Evolutionary conservation across 2,797 vertebrate species (phyloP).

Genomic region (Schizopygopsis pylzovi): DNA sequence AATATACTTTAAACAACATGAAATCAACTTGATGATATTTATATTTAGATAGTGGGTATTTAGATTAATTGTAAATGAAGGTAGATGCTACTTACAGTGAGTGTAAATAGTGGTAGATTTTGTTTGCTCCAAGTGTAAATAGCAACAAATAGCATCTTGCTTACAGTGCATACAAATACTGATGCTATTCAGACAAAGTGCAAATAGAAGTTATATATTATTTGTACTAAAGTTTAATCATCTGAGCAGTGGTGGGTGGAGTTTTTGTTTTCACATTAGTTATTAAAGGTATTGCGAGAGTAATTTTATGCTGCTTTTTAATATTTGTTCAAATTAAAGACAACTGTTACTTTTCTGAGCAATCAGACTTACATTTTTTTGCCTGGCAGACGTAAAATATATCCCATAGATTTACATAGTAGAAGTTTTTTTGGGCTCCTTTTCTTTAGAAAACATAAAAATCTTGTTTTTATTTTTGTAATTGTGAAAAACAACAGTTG

Average conservation of each 20-base stretch:
- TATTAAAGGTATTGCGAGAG: no score
- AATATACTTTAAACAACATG: background rate
- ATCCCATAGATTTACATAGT: background rate
- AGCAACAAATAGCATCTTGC: slow-evolving; percentile 33
- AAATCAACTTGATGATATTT: slow-evolving; percentile 10
- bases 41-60: background rate
- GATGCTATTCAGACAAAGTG: background rate
- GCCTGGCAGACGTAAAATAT: background rate
- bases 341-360: background rate
- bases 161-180: slow-evolving; percentile 17
- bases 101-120: slow-evolving; percentile 4
- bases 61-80: background rate
- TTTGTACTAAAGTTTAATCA: background rate
- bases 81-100: slow-evolving; percentile 9
- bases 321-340: background rate
- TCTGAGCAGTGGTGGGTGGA: background rate
- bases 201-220: background rate
- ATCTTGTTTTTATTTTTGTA: background rate
- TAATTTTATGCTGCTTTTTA: background rate
- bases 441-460: background rate
- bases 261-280: background rate
- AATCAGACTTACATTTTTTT: background rate
- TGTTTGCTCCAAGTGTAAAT: slow-evolving; percentile 29
- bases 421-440: background rate
- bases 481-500: background rate